Percentiles rank a stretch among this genome's conserved stretches.
These are phyloP conservation scores for Lamproptera curius DNA, from an alignment of 2,888 invertebrate species.

Conservation along the genomic window DNA sequence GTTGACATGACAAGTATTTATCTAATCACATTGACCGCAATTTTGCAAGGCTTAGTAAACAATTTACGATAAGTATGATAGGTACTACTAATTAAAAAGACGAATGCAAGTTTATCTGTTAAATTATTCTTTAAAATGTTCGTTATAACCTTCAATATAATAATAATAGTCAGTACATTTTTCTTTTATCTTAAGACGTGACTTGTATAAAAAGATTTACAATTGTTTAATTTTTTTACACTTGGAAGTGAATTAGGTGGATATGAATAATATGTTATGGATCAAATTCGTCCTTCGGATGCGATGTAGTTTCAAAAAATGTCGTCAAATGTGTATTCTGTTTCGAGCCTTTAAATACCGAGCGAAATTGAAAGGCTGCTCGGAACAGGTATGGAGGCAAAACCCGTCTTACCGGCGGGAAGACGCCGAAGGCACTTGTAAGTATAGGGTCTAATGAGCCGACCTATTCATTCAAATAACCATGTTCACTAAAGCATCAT, in stretches of 20 bases:
- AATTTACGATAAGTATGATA: too few relatives aligned
- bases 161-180: background rate
- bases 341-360: constrained; percentile 7
- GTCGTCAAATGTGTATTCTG: background rate
- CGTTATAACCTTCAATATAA: background rate
- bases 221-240: background rate
- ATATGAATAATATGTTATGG: background rate
- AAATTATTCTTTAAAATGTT: too few relatives aligned
- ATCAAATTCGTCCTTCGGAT: background rate
- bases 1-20: too few relatives aligned
- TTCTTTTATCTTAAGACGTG: background rate
- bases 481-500: constrained; percentile 4
- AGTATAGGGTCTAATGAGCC: constrained; percentile 11
- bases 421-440: constrained; percentile 16
- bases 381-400: constrained; percentile 18
- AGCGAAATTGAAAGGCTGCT: constrained; percentile 15
- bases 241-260: background rate
- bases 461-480: constrained; percentile 12
- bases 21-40: too few relatives aligned
- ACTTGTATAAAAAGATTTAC: background rate
- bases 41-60: too few relatives aligned
- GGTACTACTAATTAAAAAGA: too few relatives aligned
- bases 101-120: too few relatives aligned
- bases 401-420: constrained; percentile 18
- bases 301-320: too few relatives aligned